Evolutionary conservation across 2,888 invertebrate species (phyloP).

Genomic region (Polyommatus icarus): DNA sequence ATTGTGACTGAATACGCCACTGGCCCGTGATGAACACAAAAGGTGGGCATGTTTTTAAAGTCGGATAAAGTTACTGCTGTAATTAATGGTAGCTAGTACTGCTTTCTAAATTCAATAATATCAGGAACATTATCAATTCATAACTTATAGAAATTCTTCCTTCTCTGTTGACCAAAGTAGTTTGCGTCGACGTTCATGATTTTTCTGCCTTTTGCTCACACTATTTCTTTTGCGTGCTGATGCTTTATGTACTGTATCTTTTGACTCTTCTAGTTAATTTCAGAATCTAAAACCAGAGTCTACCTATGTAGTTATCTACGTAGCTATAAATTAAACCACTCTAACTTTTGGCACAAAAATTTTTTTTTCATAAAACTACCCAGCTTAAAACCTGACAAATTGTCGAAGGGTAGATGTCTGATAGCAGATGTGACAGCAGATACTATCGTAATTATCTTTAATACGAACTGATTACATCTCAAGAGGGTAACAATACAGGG

Average conservation of each 20-base stretch:
- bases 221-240: too few relatives aligned
- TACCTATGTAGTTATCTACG: too few relatives aligned
- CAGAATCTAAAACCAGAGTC: too few relatives aligned
- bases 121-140: background rate
- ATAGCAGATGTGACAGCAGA: slow-evolving; percentile 48
- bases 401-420: slow-evolving; percentile 58
- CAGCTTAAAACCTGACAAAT: slow-evolving; percentile 44
- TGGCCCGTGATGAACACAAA: background rate
- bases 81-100: background rate
- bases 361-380: background rate
- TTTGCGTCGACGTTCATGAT: too few relatives aligned
- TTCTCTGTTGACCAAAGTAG: too few relatives aligned
- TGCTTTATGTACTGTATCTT: too few relatives aligned
- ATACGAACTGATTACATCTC: slow-evolving; percentile 63
- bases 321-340: too few relatives aligned
- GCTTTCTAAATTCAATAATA: background rate
- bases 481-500: background rate
- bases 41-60: slow-evolving; percentile 8
- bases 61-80: background rate
- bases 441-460: slow-evolving; percentile 64
- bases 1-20: slow-evolving; percentile 56
- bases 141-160: background rate
- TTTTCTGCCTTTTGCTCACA: too few relatives aligned
- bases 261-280: too few relatives aligned
- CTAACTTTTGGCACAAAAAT: background rate